Conservation (phyloP, 2,113 vertebrate genomes). For the Phylloscopus whistleri region DNA sequence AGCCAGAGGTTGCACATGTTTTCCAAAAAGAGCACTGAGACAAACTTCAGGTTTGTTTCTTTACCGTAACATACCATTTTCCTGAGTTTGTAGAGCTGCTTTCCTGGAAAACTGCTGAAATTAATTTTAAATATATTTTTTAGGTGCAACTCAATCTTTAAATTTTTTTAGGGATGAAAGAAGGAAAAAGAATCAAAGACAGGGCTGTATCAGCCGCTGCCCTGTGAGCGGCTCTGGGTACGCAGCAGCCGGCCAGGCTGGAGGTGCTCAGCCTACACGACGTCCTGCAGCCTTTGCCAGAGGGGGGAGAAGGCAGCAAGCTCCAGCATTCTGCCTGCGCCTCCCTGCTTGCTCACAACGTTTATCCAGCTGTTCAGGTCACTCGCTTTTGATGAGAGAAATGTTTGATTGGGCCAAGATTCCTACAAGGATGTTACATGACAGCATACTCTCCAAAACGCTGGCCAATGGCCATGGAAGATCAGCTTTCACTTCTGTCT, state of each 20-base stretch:
- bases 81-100: neutral
- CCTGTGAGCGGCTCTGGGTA: fast-evolving
- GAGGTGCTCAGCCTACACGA: fast-evolving
- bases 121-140: neutral
- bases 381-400: constrained; percentile 39
- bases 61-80: fast-evolving
- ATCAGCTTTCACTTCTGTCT: constrained; percentile 5
- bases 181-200: neutral
- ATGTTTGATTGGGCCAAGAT: constrained; percentile 32
- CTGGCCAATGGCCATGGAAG: neutral
- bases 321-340: fast-evolving
- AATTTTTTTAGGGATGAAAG: neutral
- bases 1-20: neutral
- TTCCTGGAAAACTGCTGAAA: neutral
- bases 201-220: fast-evolving
- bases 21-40: neutral
- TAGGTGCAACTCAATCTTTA: neutral
- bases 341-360: neutral
- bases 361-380: constrained; percentile 34
- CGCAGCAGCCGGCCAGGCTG: fast-evolving
- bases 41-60: neutral
- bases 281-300: neutral
- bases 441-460: neutral
- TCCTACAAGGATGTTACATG: constrained; percentile 14
- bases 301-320: neutral